These are phyloP conservation scores for Acanthornis magna DNA, from an alignment of 2,797 vertebrate genomes.

Conservation along the genomic window DNA sequence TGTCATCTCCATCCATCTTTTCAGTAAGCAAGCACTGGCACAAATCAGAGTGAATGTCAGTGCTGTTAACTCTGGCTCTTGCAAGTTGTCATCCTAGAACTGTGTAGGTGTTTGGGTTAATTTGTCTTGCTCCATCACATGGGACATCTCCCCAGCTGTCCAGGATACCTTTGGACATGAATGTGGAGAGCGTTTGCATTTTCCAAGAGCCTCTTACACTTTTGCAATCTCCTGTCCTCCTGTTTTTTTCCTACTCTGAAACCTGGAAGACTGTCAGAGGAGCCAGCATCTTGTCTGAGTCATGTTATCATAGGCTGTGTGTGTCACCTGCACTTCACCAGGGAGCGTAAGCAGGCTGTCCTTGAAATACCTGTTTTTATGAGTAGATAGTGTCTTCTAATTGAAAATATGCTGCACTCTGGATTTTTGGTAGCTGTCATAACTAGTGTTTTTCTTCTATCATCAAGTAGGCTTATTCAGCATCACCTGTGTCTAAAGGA, in stretches of 20 bases:
- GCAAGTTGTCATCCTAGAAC: background rate
- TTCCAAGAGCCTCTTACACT: background rate
- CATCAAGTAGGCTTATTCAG: constrained; percentile 13
- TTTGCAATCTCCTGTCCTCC: background rate
- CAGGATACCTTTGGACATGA: background rate
- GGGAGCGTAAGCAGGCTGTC: constrained; percentile 35
- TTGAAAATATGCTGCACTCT: constrained; percentile 42
- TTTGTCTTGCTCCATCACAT: background rate
- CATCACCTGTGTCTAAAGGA: background rate
- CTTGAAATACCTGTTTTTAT: constrained; percentile 57
- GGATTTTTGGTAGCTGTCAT: constrained; percentile 28
- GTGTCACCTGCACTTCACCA: constrained; percentile 41
- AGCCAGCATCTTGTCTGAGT: constrained; percentile 8
- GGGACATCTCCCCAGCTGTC: background rate
- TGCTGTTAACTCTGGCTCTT: background rate
- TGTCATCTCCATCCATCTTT: background rate
- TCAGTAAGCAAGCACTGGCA: background rate
- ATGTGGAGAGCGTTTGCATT: background rate
- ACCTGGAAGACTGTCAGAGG: background rate
- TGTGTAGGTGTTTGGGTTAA: background rate
- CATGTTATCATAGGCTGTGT: background rate
- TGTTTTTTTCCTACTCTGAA: background rate
- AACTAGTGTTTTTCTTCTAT: constrained; percentile 5
- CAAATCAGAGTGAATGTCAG: background rate
- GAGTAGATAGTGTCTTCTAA: constrained; percentile 16